Conservation (phyloP, 1,140 invertebrate genomes). For the Drosophila elegans region DNA sequence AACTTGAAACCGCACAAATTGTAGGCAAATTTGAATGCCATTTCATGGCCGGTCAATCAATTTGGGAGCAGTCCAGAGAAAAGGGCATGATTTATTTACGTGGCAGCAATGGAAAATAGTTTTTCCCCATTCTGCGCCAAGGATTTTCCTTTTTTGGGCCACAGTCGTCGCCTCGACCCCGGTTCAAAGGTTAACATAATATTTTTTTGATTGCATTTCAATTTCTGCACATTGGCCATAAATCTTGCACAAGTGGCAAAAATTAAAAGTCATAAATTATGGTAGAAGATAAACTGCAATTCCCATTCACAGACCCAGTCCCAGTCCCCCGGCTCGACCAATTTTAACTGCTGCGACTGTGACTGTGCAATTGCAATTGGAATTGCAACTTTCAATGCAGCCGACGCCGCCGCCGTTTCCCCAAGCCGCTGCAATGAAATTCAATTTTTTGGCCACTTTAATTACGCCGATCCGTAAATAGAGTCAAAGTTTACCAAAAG, state of each 20-base stretch:
- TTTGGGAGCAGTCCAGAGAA: constrained; percentile 16
- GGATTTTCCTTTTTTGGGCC: constrained; percentile 18
- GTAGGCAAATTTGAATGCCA: constrained; percentile 48
- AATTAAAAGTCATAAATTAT: constrained; percentile 81
- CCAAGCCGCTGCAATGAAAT: constrained; percentile 17
- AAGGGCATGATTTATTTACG: constrained; percentile 71
- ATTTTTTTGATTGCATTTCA: constrained; percentile 82
- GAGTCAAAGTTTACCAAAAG: constrained; percentile 43
- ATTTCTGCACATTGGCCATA: constrained; percentile 70
- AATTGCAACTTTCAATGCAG: constrained; percentile 36
- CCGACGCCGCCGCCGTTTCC: neutral
- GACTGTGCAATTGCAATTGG: constrained; percentile 13
- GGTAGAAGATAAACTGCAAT: constrained; percentile 48
- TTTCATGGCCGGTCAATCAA: constrained; percentile 76
- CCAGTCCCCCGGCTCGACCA: constrained; percentile 5
- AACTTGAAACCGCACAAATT: constrained; percentile 22
- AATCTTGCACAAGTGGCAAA: constrained; percentile 70
- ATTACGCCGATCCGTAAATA: constrained; percentile 49
- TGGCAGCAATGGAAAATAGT: constrained; percentile 16
- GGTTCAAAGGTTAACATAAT: constrained; percentile 78
- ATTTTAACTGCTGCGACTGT: constrained; percentile 21
- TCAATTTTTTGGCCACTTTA: constrained; percentile 51
- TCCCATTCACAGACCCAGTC: constrained; percentile 21
- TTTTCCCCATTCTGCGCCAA: constrained; percentile 22
- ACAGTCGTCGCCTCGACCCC: neutral